Percentiles rank a stretch among this genome's conserved stretches.
Conservation (phyloP, 2,888 invertebrate genomes). For the Deladenus siricidicola region DNA sequence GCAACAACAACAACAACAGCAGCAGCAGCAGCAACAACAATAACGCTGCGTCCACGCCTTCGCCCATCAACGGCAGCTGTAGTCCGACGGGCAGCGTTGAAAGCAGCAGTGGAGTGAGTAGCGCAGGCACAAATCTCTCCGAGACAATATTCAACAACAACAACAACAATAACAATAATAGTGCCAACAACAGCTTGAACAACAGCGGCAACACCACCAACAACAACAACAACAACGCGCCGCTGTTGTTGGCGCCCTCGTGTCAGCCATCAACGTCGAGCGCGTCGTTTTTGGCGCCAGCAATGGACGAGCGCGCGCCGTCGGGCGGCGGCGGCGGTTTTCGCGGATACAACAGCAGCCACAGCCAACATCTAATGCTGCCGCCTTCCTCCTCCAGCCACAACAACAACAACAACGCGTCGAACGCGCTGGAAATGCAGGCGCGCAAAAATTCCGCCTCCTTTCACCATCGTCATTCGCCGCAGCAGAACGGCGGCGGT, state of each 20-base stretch:
- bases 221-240: not conserved
- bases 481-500: no score
- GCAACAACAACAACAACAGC: not conserved
- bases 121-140: constrained; percentile 30
- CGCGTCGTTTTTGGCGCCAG: not conserved
- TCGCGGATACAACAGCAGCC: no score
- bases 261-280: no score
- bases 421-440: not conserved
- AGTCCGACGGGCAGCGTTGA: constrained; percentile 37
- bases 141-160: not conserved
- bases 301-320: no score
- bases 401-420: no score
- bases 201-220: not conserved
- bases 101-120: constrained; percentile 35
- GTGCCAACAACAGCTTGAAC: not conserved
- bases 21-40: no score
- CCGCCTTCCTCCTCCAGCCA: not conserved
- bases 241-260: no score
- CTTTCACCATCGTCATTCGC: no score
- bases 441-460: no score
- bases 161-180: not conserved
- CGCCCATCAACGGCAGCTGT: constrained; percentile 16
- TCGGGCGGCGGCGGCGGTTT: no score
- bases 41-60: not conserved
- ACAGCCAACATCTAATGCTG: no score